A percentile compares a stretch with the other conserved stretches of the same genome.
Conservation (phyloP, 2,888 invertebrate genomes). For the Argyra leucocephala region DNA sequence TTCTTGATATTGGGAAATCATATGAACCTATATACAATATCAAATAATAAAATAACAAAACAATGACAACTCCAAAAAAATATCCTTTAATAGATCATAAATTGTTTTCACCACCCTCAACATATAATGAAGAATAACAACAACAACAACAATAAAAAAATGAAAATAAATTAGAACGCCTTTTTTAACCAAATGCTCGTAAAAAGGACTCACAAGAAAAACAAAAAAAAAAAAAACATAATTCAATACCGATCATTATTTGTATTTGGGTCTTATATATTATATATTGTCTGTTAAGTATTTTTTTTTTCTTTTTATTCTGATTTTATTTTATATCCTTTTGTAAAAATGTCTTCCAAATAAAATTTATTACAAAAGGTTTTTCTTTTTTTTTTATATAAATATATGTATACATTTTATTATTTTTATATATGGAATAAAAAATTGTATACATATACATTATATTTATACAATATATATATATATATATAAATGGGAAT, state of each 20-base stretch:
- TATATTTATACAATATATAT: too few relatives aligned
- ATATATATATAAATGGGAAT: not conserved
- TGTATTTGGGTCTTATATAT: not conserved
- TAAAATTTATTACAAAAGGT: not conserved
- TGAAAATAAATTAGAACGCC: not conserved
- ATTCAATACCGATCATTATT: conserved; percentile 3
- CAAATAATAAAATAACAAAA: not conserved
- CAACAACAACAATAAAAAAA: not conserved
- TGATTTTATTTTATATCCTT: not conserved
- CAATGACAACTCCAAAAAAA: not conserved
- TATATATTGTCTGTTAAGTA: not conserved
- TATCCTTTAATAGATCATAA: not conserved
- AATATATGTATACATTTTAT: too few relatives aligned
- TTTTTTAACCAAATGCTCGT: not conserved
- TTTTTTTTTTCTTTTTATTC: not conserved
- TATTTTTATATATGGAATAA: too few relatives aligned
- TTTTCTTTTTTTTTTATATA: not conserved
- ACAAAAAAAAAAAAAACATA: not conserved
- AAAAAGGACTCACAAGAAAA: not conserved
- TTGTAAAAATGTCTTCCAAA: not conserved
- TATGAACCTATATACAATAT: too few relatives aligned
- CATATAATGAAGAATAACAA: not conserved
- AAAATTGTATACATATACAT: too few relatives aligned
- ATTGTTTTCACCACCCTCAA: not conserved
- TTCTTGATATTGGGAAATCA: too few relatives aligned